Conservation (phyloP, 2,113 vertebrate species). For the Lates calcarifer region DNA sequence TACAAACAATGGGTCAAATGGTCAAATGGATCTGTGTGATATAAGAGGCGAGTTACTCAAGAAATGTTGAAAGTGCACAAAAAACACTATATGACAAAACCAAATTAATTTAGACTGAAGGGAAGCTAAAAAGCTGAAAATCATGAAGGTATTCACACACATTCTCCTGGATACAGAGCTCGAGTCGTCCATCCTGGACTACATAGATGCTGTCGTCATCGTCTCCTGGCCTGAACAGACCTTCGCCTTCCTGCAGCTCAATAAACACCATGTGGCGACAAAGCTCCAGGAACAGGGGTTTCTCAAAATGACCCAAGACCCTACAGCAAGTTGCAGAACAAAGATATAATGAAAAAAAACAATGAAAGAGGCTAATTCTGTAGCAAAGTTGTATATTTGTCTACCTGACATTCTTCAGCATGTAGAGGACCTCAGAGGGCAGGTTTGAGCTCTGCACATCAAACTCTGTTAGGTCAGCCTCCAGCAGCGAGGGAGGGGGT, state of each 20-base stretch:
- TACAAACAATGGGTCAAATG: background rate
- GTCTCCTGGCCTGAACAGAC: conserved; percentile 92
- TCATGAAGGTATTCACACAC: conserved; percentile 79
- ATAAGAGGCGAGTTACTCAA: background rate
- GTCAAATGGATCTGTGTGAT: background rate
- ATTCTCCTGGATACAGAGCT: conserved; percentile 91
- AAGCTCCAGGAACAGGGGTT: conserved; percentile 95
- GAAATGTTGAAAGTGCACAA: background rate
- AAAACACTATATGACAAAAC: background rate
- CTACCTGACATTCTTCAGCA: conserved; percentile 96
- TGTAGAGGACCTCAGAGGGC: conserved; percentile 95
- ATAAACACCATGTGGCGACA: conserved; percentile 98
- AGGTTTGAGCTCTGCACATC: conserved; percentile 95
- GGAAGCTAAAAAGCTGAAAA: background rate
- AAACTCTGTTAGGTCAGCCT: conserved; percentile 96
- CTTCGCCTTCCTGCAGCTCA: conserved; percentile 93
- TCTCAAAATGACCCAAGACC: conserved; percentile 98
- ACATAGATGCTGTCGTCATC: conserved; percentile 95
- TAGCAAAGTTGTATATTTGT: background rate
- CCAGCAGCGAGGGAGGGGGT: conserved; percentile 93
- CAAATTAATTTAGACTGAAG: background rate
- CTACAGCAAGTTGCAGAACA: conserved; percentile 76
- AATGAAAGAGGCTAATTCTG: background rate
- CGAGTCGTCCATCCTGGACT: conserved; percentile 94
- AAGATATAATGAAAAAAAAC: conserved; percentile 1